These are phyloP conservation scores for Solenopsis fugax DNA, from an alignment of 1,140 invertebrate species.

Conservation along the genomic window DNA sequence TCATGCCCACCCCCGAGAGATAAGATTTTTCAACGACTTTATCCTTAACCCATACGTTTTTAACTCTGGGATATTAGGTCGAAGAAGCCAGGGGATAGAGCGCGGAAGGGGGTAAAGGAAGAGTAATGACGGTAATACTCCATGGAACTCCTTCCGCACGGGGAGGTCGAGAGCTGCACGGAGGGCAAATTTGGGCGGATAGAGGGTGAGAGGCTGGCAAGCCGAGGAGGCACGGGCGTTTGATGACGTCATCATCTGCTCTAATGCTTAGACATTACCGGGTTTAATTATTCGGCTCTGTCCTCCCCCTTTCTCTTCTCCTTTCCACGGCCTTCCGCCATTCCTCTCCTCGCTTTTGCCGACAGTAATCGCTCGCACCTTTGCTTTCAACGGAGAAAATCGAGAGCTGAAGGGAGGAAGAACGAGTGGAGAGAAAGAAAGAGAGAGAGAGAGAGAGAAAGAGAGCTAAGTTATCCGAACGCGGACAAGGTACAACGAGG, in stretches of 20 bases:
- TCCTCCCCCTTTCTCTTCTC: background rate
- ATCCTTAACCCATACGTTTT: conserved; percentile 57
- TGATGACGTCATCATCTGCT: conserved; percentile 81
- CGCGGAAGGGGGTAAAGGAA: conserved; percentile 24
- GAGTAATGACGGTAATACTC: conserved; percentile 70
- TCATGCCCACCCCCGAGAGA: background rate
- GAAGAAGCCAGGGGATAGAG: background rate
- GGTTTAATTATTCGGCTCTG: conserved; percentile 78
- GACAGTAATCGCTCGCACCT: conserved; percentile 68
- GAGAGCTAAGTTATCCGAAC: background rate
- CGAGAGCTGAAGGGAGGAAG: background rate
- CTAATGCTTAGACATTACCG: conserved; percentile 79
- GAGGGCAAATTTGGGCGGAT: conserved; percentile 66
- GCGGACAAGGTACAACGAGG: background rate
- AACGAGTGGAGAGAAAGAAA: background rate
- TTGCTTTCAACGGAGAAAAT: conserved; percentile 20
- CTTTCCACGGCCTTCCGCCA: conserved; percentile 36
- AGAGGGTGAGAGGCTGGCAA: conserved; percentile 41
- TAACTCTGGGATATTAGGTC: conserved; percentile 66
- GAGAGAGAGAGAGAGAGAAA: too few relatives aligned
- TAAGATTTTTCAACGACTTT: conserved; percentile 7
- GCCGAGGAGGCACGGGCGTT: conserved; percentile 59
- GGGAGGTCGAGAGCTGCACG: conserved; percentile 50
- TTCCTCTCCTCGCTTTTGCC: conserved; percentile 48
- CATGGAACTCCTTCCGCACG: conserved; percentile 56